Conservation (phyloP, 2,888 invertebrate species). For the Sipha maydis region DNA sequence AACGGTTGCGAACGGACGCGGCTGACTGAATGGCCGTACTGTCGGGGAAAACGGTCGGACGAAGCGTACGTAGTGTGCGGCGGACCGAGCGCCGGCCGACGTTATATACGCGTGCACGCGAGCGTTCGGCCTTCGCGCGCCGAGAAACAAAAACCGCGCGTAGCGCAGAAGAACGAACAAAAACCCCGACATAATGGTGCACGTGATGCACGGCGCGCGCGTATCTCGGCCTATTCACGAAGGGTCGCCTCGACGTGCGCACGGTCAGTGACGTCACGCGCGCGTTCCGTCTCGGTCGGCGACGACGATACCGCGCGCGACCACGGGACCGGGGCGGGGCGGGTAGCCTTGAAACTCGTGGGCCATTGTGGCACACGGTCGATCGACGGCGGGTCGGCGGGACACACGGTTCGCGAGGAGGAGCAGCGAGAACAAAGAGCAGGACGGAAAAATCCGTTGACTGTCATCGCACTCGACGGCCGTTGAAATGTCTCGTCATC, state of each 20-base stretch:
- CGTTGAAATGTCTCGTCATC: not conserved
- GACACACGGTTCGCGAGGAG: not conserved
- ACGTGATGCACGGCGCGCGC: too few species aligned
- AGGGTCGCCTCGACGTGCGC: not conserved
- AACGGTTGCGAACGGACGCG: not conserved
- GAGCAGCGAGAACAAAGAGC: not conserved
- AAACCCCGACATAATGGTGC: too few species aligned
- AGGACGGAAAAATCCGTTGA: not conserved
- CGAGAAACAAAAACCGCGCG: not conserved
- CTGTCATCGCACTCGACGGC: not conserved
- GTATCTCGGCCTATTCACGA: not conserved
- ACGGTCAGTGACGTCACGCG: not conserved
- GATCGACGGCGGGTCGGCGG: too few species aligned
- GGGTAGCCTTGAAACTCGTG: not conserved
- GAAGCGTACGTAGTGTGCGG: slow-evolving; percentile 9
- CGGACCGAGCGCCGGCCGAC: not conserved
- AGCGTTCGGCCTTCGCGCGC: not conserved
- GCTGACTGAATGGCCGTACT: too few species aligned
- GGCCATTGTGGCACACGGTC: not conserved
- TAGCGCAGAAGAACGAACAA: too few species aligned
- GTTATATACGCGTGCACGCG: slow-evolving; percentile 6
- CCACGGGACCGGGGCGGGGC: not conserved
- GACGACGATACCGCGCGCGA: not conserved
- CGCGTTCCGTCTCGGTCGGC: not conserved
- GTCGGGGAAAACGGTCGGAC: not conserved